A percentile compares a stretch with the other conserved stretches of the same genome.
Conservation (phyloP, 2,797 vertebrate species). For the Pangasius mekongensis region DNA sequence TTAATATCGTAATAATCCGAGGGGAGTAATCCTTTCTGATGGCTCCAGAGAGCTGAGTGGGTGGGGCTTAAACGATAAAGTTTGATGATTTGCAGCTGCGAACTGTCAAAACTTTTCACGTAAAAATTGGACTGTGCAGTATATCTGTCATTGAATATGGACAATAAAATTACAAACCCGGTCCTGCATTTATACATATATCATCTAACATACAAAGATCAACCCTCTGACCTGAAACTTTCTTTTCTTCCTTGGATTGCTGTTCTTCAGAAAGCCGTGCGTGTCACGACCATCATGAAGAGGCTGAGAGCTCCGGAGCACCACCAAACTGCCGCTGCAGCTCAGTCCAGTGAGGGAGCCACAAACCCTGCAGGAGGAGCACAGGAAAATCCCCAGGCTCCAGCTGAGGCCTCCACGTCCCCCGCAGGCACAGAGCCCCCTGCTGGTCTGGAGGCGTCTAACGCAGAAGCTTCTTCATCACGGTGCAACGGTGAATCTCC, state of each 20-base stretch:
- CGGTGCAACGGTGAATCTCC: conserved; percentile 81
- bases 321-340: conserved; percentile 66
- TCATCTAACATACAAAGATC: background rate
- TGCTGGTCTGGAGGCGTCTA: conserved; percentile 61
- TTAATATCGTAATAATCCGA: background rate
- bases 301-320: conserved; percentile 89
- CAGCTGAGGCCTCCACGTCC: conserved; percentile 56
- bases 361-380: conserved; percentile 58
- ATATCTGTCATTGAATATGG: no score
- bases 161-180: background rate
- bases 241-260: background rate
- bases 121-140: background rate
- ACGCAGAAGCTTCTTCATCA: conserved; percentile 61
- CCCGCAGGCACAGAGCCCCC: conserved; percentile 57
- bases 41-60: background rate
- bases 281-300: conserved; percentile 98
- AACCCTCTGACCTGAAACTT: background rate
- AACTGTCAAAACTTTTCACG: background rate
- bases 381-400: conserved; percentile 63
- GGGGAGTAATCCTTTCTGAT: background rate
- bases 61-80: background rate
- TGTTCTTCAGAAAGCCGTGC: conserved; percentile 88
- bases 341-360: conserved; percentile 57
- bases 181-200: background rate
- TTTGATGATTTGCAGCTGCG: background rate